phyloP scores from a whole-genome alignment of 1,140 invertebrate species.

The Phymastichus coffea region DNA sequence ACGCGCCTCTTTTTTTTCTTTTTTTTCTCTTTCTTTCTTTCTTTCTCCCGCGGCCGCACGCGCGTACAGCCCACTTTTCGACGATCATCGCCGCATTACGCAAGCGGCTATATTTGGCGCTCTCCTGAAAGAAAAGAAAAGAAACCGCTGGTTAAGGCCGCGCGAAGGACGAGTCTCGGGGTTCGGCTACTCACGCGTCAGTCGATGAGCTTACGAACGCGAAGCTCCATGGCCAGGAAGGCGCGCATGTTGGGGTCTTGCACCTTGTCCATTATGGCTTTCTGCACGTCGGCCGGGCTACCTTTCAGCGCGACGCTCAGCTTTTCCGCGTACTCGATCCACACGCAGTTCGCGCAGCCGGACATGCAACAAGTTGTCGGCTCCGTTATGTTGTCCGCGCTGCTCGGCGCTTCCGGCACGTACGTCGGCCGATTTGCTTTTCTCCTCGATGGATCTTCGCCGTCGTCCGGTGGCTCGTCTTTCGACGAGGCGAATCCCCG shows the following conservation, averaged over 20 bases:
- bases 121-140: too few species aligned
- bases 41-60: too few species aligned
- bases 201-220: slow-evolving; percentile 45
- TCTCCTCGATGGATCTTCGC: slow-evolving; percentile 47
- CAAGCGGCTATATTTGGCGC: too few species aligned
- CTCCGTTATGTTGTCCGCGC: slow-evolving; percentile 37
- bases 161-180: too few species aligned
- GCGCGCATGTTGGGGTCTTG: slow-evolving; percentile 80
- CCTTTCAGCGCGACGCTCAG: slow-evolving; percentile 69
- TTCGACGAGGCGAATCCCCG: too few species aligned
- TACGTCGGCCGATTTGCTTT: not conserved
- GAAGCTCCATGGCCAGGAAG: slow-evolving; percentile 75
- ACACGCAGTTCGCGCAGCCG: slow-evolving; percentile 93
- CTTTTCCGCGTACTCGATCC: slow-evolving; percentile 87
- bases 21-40: too few species aligned
- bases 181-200: slow-evolving; percentile 9
- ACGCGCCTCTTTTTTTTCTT: too few species aligned
- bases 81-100: too few species aligned
- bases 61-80: too few species aligned
- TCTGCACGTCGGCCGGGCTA: slow-evolving; percentile 66
- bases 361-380: slow-evolving; percentile 90
- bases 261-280: slow-evolving; percentile 75
- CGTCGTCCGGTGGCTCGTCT: slow-evolving; percentile 35
- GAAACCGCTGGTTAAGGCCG: too few species aligned
- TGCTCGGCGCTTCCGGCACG: not conserved